Base-by-base conservation (phyloP, 2,797 vertebrate species). In the Cryptoblepharus egeriae region DNA sequence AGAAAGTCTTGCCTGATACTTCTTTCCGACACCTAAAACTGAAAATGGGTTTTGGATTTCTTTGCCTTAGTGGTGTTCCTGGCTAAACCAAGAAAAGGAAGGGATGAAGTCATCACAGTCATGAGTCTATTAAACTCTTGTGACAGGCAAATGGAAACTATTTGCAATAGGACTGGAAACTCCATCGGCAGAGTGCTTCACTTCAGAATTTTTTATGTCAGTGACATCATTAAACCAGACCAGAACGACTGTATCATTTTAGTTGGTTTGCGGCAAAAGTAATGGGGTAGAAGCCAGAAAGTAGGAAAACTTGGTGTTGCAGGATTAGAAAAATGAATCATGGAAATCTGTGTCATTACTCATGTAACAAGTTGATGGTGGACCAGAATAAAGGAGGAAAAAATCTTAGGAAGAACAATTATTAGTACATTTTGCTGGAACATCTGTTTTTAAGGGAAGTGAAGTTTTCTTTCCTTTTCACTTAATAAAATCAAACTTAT, bases 121-220 rank as follows among this genome's bases (percentile, higher is more conserved):
- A 82, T 79, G 32, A 8, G 37, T 1, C 78, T n/a, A 78, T 88
- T 89, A 82, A 90, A 88, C 28, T 70, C 70, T 82, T 74, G 74
- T 86, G 71, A 75, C 77, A 88, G 42, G 28, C 39, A 92, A 87
- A 79, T 83, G 63, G 45, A 90, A 87, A 89, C 37, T 75, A 80
- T 81, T 16, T 78, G 69, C 81, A 81, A 32, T 22, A 89, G 18
- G 24, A 77, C 26, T 88, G 79, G 81, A 84, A 84, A 86, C 3
- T 77, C 18, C 75, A 67, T 87, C 42, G 80, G 28, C 60, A 80
- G 87, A 90, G 75, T 61, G 75, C 28, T 75, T 30, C 42, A 60
- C 5, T 85, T 88, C 81, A 81, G 55, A 49, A 81, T 42, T 89
- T 70, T 77, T 61, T 75, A 77, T 30, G 61, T 32, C 67, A 78